Percentiles rank a stretch among this genome's conserved stretches.
Evolutionary conservation across 2,888 invertebrate genomes (phyloP).

Genomic region (Linhomoeus sp.): DNA sequence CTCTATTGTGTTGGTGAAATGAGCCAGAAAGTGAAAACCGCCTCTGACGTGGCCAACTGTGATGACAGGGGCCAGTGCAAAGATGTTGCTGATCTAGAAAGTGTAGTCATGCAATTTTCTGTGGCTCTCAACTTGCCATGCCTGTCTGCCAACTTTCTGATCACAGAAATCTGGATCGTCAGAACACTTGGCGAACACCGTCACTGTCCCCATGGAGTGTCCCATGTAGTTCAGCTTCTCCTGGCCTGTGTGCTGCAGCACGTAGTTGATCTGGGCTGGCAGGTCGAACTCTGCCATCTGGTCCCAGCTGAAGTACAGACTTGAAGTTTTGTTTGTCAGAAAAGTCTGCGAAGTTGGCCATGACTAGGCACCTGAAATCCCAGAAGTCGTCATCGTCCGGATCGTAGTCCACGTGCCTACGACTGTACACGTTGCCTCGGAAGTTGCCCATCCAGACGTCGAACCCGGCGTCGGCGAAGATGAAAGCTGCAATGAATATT

Average conservation of each 20-base stretch:
- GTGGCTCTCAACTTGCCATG: no score
- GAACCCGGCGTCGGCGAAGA: no score
- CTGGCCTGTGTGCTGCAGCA: slow-evolving; percentile 38
- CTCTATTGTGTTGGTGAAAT: no score
- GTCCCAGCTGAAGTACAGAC: slow-evolving; percentile 48
- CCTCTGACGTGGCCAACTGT: no score
- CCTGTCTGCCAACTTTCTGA: slow-evolving; percentile 12
- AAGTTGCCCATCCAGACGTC: slow-evolving; percentile 13
- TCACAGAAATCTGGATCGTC: slow-evolving; percentile 17
- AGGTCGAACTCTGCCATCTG: no score
- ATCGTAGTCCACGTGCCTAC: slow-evolving; percentile 40
- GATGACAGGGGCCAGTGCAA: no score
- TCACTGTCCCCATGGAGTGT: slow-evolving; percentile 56
- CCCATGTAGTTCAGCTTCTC: slow-evolving; percentile 51
- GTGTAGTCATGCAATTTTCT: no score
- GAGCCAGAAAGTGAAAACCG: no score
- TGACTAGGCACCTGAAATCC: slow-evolving; percentile 46
- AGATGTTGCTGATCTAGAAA: no score
- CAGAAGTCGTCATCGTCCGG: slow-evolving; percentile 45
- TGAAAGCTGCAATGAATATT: no score
- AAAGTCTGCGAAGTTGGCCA: slow-evolving; percentile 6
- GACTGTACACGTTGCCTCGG: slow-evolving; percentile 58
- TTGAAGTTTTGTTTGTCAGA: not conserved
- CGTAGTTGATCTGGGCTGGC: slow-evolving; percentile 58
- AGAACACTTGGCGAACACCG: slow-evolving; percentile 24